These are phyloP conservation scores for Bucorvus abyssinicus DNA, from an alignment of 2,797 vertebrate genomes.

Conservation along the genomic window DNA sequence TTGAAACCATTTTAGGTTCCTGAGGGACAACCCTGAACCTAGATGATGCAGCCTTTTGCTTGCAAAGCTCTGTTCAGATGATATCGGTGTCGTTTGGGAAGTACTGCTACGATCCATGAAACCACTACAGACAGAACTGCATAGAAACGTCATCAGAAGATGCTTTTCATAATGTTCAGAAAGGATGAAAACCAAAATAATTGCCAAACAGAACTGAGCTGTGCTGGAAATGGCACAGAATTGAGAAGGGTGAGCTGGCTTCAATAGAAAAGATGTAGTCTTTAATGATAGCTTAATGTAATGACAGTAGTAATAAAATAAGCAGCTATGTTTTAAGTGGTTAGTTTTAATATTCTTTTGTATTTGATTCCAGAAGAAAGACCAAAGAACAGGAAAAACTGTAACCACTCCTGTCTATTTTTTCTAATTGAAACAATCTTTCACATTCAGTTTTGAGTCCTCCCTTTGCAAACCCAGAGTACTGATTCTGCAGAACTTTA, in stretches of 20 bases:
- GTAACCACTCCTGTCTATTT: not conserved
- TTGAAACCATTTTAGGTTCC: not conserved
- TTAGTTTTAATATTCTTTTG: not conserved
- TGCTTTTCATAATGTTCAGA: not conserved
- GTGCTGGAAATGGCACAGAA: not conserved
- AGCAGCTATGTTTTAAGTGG: not conserved
- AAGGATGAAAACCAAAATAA: not conserved
- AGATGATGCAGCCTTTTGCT: not conserved
- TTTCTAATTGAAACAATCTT: not conserved
- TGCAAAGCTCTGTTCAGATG: not conserved
- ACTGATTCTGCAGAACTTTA: constrained; percentile 2
- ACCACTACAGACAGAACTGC: not conserved
- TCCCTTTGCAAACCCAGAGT: not conserved
- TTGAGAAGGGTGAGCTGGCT: not conserved
- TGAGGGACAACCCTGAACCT: not conserved
- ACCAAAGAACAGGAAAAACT: not conserved
- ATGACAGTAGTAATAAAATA: not conserved
- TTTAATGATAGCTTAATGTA: not conserved
- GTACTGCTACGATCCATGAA: not conserved
- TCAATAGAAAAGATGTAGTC: not conserved
- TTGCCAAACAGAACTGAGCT: not conserved
- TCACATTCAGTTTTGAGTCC: not conserved
- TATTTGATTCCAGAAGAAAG: not conserved
- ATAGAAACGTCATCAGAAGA: not conserved
- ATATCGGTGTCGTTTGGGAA: not conserved